phyloP scores from a whole-genome alignment of 2,113 vertebrate species.

The Daubentonia madagascariensis region DNA sequence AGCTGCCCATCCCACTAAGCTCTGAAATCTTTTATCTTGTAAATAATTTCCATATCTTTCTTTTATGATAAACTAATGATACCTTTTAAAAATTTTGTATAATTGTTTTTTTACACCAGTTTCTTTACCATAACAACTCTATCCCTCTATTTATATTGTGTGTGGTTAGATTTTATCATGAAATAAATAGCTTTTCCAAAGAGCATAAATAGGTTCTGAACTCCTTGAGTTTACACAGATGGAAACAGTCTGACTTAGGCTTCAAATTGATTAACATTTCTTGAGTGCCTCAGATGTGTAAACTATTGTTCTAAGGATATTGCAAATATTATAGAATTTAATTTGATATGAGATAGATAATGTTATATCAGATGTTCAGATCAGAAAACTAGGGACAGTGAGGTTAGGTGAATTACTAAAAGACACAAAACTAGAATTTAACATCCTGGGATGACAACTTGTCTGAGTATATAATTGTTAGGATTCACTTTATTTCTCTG shows the following conservation, averaged over 20 bases:
- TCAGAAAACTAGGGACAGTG: not conserved
- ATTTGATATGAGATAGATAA: not conserved
- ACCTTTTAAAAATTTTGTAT: not conserved
- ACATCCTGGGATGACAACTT: not conserved
- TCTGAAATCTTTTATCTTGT: too few relatives aligned
- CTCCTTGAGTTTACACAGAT: not conserved
- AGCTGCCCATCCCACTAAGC: too few relatives aligned
- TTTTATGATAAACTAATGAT: too few relatives aligned
- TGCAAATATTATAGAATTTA: not conserved
- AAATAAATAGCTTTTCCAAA: not conserved
- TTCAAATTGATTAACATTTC: not conserved
- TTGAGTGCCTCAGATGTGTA: not conserved
- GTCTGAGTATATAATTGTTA: not conserved
- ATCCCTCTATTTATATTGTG: not conserved
- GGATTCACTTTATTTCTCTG: not conserved
- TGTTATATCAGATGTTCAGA: not conserved
- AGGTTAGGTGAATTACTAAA: not conserved
- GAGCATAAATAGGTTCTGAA: not conserved
- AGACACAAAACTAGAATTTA: not conserved
- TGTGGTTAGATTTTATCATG: not conserved
- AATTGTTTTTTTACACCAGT: not conserved
- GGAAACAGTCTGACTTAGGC: not conserved
- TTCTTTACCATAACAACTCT: not conserved
- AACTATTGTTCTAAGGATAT: not conserved
- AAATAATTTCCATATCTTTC: too few relatives aligned